A percentile compares a stretch with the other conserved stretches of the same genome.
Evolutionary conservation across 2,113 vertebrate genomes (phyloP).

Genomic region (Tricholaema leucomelas): DNA sequence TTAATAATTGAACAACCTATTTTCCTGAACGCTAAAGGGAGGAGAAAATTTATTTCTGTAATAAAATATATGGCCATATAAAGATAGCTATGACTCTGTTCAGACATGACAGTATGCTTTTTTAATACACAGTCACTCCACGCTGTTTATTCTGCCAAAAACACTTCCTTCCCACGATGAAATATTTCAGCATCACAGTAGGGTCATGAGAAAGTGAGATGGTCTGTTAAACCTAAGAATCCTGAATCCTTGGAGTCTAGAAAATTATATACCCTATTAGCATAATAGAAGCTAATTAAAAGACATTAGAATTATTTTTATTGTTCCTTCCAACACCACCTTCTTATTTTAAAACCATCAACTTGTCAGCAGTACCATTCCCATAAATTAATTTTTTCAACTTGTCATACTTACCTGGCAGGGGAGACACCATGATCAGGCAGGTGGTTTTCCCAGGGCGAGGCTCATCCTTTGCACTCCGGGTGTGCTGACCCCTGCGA

Average conservation of each 20-base stretch:
- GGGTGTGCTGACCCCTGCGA: not conserved
- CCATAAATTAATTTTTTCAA: not conserved
- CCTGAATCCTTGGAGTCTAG: accelerated
- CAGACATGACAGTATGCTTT: not conserved
- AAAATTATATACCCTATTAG: not conserved
- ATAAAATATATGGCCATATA: not conserved
- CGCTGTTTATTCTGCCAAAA: not conserved
- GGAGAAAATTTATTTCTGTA: not conserved
- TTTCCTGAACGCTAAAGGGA: not conserved
- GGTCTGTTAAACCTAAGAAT: not conserved
- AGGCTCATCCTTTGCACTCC: not conserved
- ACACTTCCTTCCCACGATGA: not conserved
- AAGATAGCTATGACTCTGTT: not conserved
- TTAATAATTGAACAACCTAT: not conserved
- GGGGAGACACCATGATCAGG: not conserved
- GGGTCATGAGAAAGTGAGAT: not conserved
- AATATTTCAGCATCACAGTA: not conserved
- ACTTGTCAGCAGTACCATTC: not conserved
- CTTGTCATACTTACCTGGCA: not conserved
- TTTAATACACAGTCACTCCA: not conserved
- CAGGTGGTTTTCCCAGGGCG: not conserved
- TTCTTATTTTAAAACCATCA: not conserved
- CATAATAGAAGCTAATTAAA: not conserved
- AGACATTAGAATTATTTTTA: not conserved
- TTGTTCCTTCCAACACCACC: not conserved